phyloP scores from a whole-genome alignment of 1,140 invertebrate genomes.

The Ostrea denselamellosa region DNA sequence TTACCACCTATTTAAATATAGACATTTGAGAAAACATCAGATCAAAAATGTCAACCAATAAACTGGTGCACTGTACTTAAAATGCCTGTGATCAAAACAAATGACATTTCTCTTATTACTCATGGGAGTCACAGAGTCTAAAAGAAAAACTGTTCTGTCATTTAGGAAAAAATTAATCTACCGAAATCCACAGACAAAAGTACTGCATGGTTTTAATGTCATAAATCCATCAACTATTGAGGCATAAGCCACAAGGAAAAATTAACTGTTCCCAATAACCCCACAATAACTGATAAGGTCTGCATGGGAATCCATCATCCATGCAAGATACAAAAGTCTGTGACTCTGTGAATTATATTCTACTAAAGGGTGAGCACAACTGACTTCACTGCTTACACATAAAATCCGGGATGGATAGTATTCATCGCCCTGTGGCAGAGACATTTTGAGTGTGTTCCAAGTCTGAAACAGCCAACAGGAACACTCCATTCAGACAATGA shows the following conservation, averaged over 20 bases:
- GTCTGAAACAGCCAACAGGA: neutral
- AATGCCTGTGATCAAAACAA: neutral
- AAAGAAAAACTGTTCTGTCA: neutral
- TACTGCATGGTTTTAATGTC: neutral
- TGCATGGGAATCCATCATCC: neutral
- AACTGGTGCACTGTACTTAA: too few species aligned
- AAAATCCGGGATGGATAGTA: neutral
- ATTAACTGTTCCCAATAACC: slow-evolving; percentile 18
- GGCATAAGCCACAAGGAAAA: neutral
- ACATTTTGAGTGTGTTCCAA: slow-evolving; percentile 7
- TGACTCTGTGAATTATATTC: neutral
- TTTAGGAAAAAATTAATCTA: neutral
- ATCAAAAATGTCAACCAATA: too few species aligned
- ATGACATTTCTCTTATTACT: neutral
- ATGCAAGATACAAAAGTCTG: neutral
- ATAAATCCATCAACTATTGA: neutral
- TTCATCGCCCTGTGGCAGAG: neutral
- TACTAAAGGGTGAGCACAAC: neutral
- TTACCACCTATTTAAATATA: neutral
- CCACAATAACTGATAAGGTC: neutral
- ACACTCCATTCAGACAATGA: neutral
- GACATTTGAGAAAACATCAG: too few species aligned
- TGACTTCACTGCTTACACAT: neutral
- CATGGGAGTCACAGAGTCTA: slow-evolving; percentile 31
- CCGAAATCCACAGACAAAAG: neutral